phyloP scores from a whole-genome alignment of 2,888 invertebrate species.

The Theodoxus fluviatilis region DNA sequence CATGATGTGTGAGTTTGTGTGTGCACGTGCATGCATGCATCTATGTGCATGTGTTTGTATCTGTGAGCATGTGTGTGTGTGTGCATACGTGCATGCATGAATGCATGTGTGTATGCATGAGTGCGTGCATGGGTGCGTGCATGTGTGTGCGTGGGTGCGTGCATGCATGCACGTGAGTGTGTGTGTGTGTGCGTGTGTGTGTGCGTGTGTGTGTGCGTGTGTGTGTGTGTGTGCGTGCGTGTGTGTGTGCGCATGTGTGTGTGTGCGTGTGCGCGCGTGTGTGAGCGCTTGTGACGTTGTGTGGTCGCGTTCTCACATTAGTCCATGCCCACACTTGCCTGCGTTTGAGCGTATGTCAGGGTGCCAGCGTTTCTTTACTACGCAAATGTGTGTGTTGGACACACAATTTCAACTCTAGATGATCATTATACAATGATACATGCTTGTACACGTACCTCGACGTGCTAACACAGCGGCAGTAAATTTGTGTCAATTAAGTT shows the following conservation, averaged over 20 bases:
- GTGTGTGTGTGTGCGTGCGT: background rate
- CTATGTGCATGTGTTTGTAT: background rate
- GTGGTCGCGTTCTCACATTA: too few relatives aligned
- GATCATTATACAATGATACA: too few relatives aligned
- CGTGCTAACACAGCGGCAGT: too few relatives aligned
- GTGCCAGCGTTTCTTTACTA: background rate
- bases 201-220: background rate
- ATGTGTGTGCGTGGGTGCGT: background rate
- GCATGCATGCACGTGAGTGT: constrained; percentile 1
- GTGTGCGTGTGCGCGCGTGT: background rate
- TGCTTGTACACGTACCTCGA: too few relatives aligned
- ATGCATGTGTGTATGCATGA: too few relatives aligned
- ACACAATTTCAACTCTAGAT: too few relatives aligned
- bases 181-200: constrained; percentile 11
- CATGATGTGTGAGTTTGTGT: background rate
- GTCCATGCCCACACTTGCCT: too few relatives aligned
- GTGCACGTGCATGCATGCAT: background rate
- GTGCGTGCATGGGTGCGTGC: background rate
- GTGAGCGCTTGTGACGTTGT: too few relatives aligned
- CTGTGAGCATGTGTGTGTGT: constrained; percentile 5
- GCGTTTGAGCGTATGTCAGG: background rate
- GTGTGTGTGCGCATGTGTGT: background rate
- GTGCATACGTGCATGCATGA: background rate
- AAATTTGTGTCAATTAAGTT: too few relatives aligned
- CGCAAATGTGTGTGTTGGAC: too few relatives aligned